Evolutionary conservation across 2,113 vertebrate genomes (phyloP).

Genomic region (Otolemur garnettii): DNA sequence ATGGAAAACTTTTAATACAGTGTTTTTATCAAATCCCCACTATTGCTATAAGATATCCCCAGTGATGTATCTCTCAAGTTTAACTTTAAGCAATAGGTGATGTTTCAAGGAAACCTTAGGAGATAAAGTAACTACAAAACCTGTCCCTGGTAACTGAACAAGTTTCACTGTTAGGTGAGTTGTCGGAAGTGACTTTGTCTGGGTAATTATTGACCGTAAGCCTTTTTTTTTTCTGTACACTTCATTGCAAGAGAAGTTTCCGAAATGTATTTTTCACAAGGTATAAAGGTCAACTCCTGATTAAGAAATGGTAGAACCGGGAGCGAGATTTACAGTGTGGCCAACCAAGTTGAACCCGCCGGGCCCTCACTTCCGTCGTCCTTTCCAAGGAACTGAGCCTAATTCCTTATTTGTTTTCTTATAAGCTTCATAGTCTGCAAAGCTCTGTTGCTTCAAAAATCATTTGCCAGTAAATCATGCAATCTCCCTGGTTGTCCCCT

Average conservation of each 20-base stretch:
- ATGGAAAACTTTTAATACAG: slow-evolving; percentile 6
- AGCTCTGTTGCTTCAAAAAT: not conserved
- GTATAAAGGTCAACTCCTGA: not conserved
- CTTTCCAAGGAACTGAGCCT: not conserved
- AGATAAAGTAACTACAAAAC: slow-evolving; percentile 1
- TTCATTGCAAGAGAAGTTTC: not conserved
- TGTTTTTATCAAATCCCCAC: not conserved
- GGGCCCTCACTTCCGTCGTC: not conserved
- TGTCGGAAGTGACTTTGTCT: not conserved
- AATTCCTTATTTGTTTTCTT: not conserved
- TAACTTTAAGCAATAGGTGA: slow-evolving; percentile 38
- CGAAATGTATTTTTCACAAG: slow-evolving; percentile 32
- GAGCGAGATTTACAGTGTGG: not conserved
- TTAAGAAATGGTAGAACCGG: not conserved
- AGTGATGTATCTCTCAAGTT: not conserved
- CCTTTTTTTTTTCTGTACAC: not conserved
- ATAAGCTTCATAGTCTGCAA: not conserved
- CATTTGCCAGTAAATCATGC: not conserved
- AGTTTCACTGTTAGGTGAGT: not conserved
- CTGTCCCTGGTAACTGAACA: not conserved
- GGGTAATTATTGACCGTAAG: not conserved
- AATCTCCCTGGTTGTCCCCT: not conserved
- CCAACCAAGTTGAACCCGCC: not conserved
- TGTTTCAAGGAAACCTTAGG: not conserved
- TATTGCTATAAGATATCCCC: not conserved